Evolutionary conservation across 2,113 vertebrate genomes (phyloP).

Genomic region (Chaenogobius annularis): DNA sequence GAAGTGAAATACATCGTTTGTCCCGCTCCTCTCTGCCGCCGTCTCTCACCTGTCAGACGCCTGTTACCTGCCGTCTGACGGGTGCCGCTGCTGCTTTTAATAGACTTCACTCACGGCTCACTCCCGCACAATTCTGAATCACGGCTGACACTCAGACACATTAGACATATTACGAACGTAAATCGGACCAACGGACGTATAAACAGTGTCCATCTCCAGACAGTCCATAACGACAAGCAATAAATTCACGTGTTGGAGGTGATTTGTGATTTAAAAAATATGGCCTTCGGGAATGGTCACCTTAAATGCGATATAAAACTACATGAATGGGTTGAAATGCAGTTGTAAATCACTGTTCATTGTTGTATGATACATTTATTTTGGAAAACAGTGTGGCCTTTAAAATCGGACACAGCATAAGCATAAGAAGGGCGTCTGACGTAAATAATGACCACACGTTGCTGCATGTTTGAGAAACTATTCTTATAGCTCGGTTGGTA

Average conservation of each 20-base stretch:
- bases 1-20: not conserved
- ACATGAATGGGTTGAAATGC: not conserved
- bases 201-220: not conserved
- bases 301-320: not conserved
- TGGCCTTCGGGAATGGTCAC: not conserved
- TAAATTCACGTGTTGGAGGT: not conserved
- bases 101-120: conserved; percentile 29
- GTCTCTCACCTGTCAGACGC: conserved; percentile 18
- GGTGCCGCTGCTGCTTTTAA: conserved; percentile 40
- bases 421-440: not conserved
- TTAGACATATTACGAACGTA: not conserved
- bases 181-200: not conserved
- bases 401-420: not conserved
- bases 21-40: not conserved
- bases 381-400: not conserved
- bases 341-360: not conserved
- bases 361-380: no score
- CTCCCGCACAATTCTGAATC: not conserved
- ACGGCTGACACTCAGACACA: not conserved
- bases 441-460: no score
- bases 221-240: not conserved
- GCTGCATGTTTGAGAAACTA: no score
- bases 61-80: conserved; percentile 42
- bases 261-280: not conserved
- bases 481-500: not conserved